Evolutionary conservation across 2,113 vertebrate genomes (phyloP).

Genomic region (Butastur rufipennis): DNA sequence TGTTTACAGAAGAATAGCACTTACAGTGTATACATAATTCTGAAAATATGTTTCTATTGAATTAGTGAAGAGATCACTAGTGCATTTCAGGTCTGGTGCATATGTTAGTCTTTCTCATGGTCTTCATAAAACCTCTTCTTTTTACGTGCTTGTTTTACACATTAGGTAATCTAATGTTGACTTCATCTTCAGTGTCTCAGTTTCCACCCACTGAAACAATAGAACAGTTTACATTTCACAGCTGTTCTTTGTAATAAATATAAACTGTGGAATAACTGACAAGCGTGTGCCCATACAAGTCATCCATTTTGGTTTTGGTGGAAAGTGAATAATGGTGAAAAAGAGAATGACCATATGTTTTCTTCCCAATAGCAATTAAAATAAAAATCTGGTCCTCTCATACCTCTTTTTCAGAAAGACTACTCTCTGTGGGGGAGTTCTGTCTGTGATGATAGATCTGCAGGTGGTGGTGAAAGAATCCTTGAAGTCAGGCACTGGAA

Average conservation of each 20-base stretch:
- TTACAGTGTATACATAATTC: not conserved
- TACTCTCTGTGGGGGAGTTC: not conserved
- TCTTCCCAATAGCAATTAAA: not conserved
- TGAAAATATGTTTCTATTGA: not conserved
- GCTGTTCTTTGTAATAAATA: not conserved
- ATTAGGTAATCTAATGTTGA: not conserved
- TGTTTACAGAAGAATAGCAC: not conserved
- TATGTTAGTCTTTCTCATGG: not conserved
- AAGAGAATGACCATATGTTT: not conserved
- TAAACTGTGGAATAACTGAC: not conserved
- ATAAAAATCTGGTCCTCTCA: not conserved
- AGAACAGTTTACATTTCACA: not conserved
- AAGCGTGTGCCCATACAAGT: not conserved
- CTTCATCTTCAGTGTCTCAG: fast-evolving
- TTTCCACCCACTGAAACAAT: not conserved
- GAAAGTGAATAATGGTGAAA: not conserved
- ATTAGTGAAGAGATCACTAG: not conserved
- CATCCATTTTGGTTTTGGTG: not conserved
- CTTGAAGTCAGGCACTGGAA: not conserved
- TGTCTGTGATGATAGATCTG: not conserved
- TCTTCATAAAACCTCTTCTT: not conserved
- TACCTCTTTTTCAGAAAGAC: not conserved
- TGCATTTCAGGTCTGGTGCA: not conserved
- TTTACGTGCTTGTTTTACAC: not conserved
- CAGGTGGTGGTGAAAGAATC: not conserved